Evolutionary conservation across 2,888 invertebrate genomes (phyloP).

Genomic region (Drosophila merina): DNA sequence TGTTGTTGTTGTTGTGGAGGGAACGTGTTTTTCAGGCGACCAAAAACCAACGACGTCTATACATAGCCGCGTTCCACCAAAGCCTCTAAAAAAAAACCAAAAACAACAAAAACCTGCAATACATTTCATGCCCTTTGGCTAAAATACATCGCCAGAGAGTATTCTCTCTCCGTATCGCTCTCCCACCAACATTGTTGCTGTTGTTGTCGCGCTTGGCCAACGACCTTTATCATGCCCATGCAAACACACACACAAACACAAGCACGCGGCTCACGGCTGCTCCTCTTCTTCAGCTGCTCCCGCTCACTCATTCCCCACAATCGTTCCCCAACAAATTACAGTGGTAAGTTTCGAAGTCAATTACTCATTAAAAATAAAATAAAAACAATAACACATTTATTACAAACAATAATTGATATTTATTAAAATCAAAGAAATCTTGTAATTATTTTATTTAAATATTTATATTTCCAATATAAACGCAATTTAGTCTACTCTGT

Average conservation of each 20-base stretch:
- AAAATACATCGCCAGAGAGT: slow-evolving; percentile 62
- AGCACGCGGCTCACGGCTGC: slow-evolving; percentile 25
- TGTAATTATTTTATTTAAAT: no score
- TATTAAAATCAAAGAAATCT: no score
- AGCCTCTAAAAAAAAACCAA: slow-evolving; percentile 9
- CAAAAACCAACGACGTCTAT: slow-evolving; percentile 40
- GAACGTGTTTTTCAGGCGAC: slow-evolving; percentile 68
- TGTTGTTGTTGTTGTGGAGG: slow-evolving; percentile 33
- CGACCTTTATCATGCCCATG: slow-evolving; percentile 65
- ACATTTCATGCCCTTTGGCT: slow-evolving; percentile 79
- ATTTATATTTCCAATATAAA: no score
- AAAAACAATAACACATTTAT: not conserved
- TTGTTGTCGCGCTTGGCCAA: slow-evolving; percentile 72
- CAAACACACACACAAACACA: slow-evolving; percentile 40
- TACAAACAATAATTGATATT: no score
- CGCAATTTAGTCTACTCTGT: no score
- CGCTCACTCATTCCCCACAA: slow-evolving; percentile 35
- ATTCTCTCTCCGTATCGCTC: slow-evolving; percentile 33
- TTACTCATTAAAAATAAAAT: not conserved
- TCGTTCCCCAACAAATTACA: slow-evolving; percentile 36
- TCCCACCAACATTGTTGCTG: slow-evolving; percentile 58
- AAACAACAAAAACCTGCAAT: slow-evolving; percentile 65
- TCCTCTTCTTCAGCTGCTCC: slow-evolving; percentile 52
- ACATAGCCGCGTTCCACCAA: slow-evolving; percentile 29
- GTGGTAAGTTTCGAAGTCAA: not conserved